These are phyloP conservation scores for Plebejus argus DNA, from an alignment of 2,888 invertebrate genomes.

Conservation along the genomic window DNA sequence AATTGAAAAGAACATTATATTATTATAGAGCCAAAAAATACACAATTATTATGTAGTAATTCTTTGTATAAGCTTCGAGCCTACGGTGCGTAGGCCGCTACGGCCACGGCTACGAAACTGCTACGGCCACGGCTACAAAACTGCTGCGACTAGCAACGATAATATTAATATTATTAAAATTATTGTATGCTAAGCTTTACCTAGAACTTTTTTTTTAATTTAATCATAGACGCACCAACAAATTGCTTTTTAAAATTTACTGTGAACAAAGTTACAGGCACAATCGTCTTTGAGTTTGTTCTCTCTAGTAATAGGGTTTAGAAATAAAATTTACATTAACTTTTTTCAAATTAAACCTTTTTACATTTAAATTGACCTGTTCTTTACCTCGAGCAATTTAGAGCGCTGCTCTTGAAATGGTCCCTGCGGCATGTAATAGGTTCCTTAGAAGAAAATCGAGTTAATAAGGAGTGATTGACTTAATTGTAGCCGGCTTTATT, in stretches of 20 bases:
- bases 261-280: not conserved
- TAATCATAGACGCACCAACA: not conserved
- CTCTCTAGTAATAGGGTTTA: not conserved
- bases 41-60: too few relatives aligned
- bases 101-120: not conserved
- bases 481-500: conserved; percentile 65
- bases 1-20: not conserved
- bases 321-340: conserved; percentile 57
- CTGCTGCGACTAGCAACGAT: not conserved
- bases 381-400: conserved; percentile 68
- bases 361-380: conserved; percentile 74
- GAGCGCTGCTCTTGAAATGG: conserved; percentile 54
- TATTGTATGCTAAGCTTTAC: not conserved
- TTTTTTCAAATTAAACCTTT: conserved; percentile 68
- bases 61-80: not conserved
- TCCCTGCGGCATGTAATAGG: conserved; percentile 73
- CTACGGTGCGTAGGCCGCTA: not conserved
- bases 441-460: conserved; percentile 73
- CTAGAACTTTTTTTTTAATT: not conserved
- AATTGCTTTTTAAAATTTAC: not conserved
- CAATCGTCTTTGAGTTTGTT: not conserved
- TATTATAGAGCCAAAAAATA: not conserved
- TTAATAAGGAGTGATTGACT: conserved; percentile 74
- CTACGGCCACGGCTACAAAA: not conserved
- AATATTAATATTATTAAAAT: not conserved